Base-by-base conservation (phyloP, 2,797 vertebrate species). In the Catharus ustulatus region DNA sequence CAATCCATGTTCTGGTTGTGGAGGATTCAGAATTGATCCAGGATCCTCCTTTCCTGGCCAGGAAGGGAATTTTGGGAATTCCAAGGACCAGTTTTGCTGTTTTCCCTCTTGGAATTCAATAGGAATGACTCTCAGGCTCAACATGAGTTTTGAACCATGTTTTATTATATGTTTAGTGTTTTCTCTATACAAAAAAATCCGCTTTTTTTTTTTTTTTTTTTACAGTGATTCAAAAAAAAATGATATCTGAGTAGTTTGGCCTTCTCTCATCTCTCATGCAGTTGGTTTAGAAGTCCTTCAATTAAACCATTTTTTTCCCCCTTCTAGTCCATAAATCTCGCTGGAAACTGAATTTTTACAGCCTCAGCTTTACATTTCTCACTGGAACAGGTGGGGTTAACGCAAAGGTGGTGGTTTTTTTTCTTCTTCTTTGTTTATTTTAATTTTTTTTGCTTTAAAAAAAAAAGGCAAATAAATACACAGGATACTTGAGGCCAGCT, bases 91-190 rank as follows among this genome's bases (percentile, higher is more conserved):
- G 24, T 24, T 29, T 18, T 3, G 61, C 40, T 34, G 30, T 27
- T 73, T 46, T 36, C 6, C 61, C 57, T 19, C 21, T 15, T 11
- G 32, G 19, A 46, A 73, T 55, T 22, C 0, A 2, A 6, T 0
- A 1, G 73, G 45, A 83, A 59, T 2, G 11, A 88, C 68, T 27
- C 10, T 17, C 14, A 9, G 79, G 58, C 92, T 48, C 29, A 27
- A 66, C n/a, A 3, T 52, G 90, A 84, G 27, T 97, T 98, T 93
- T 97, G 97, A 97, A 96, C 96, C 96, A 97, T 80, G 94, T 95
- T 97, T 98, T 98, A 98, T 98, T 98, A 97, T 97, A 97, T 59
- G 97, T 97, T 98, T 98, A 98, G 97, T 98, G 97, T 97, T 97
- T 97, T 97, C 95, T 98, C 97, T 97, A 98, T 98, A 98, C 97